phyloP scores from a whole-genome alignment of 2,888 invertebrate genomes.

The Ochlodes sylvanus region DNA sequence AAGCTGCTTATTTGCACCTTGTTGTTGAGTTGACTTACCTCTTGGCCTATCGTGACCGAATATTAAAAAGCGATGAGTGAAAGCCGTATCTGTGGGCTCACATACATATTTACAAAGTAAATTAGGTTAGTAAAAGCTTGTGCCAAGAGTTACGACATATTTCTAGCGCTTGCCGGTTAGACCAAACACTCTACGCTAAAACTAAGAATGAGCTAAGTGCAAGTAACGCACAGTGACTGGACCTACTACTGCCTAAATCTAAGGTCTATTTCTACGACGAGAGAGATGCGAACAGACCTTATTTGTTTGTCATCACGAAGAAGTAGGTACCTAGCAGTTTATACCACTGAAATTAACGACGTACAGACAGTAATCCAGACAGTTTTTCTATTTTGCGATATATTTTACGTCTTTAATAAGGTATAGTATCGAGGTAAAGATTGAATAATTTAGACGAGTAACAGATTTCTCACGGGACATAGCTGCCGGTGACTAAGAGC shows the following conservation, averaged over 20 bases:
- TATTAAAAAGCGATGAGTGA: neutral
- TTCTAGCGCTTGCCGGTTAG: conserved; percentile 24
- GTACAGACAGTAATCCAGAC: neutral
- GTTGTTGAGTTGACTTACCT: conserved; percentile 11
- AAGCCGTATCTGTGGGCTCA: neutral
- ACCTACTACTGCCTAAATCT: conserved; percentile 31
- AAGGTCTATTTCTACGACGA: conserved; percentile 39
- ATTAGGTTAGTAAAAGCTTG: conserved; percentile 11
- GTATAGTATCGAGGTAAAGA: neutral
- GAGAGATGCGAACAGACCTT: conserved; percentile 39
- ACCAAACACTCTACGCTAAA: conserved; percentile 27
- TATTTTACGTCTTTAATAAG: neutral
- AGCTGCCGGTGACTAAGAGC: conserved; percentile 31
- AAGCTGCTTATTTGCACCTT: conserved; percentile 21
- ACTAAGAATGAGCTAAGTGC: conserved; percentile 40
- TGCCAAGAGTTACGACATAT: conserved; percentile 17
- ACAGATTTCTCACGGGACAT: conserved; percentile 16
- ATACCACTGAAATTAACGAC: neutral
- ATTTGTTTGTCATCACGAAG: conserved; percentile 23
- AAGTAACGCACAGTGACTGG: conserved; percentile 37
- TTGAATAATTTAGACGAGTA: conserved; percentile 13
- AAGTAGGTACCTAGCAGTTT: neutral
- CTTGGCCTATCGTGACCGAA: neutral
- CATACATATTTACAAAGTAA: conserved; percentile 17
- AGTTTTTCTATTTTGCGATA: neutral